These are phyloP conservation scores for Gnathonemus longibarbis DNA, from an alignment of 2,113 vertebrate species.

Conservation along the genomic window DNA sequence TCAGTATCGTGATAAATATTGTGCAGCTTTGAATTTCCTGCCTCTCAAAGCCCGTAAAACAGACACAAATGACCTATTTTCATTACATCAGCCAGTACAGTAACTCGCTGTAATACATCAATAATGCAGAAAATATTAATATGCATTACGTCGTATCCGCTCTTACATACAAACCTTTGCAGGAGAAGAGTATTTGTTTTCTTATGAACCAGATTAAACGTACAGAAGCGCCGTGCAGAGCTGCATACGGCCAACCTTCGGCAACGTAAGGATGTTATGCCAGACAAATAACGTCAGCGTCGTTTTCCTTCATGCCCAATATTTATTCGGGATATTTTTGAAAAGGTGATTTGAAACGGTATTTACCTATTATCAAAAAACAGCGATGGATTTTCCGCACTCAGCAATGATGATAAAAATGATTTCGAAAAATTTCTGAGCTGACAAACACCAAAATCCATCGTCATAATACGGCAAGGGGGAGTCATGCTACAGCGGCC, in stretches of 20 bases:
- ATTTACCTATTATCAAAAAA: conserved; percentile 86
- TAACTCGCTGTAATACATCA: not conserved
- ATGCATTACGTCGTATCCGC: not conserved
- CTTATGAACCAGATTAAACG: not conserved
- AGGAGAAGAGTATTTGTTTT: not conserved
- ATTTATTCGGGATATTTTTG: not conserved
- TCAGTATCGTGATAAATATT: not conserved
- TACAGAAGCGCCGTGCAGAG: not conserved
- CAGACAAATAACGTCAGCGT: not conserved
- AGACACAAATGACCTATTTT: not conserved
- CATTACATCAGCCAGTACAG: not conserved
- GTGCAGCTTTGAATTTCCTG: not conserved
- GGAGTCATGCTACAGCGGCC: conserved; percentile 72
- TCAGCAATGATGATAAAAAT: conserved; percentile 85
- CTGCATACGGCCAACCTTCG: not conserved
- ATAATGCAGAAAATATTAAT: not conserved
- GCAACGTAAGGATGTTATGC: not conserved
- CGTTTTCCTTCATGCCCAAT: not conserved
- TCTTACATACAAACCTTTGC: not conserved
- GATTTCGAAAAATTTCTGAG: conserved; percentile 91
- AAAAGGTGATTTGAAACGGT: not conserved
- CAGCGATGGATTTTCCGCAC: conserved; percentile 77
- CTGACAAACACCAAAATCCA: conserved; percentile 96
- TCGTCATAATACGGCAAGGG: conserved; percentile 84
- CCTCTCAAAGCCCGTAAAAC: not conserved